These are phyloP conservation scores for Passerculus sandwichensis DNA, from an alignment of 2,797 vertebrate genomes.

Conservation along the genomic window DNA sequence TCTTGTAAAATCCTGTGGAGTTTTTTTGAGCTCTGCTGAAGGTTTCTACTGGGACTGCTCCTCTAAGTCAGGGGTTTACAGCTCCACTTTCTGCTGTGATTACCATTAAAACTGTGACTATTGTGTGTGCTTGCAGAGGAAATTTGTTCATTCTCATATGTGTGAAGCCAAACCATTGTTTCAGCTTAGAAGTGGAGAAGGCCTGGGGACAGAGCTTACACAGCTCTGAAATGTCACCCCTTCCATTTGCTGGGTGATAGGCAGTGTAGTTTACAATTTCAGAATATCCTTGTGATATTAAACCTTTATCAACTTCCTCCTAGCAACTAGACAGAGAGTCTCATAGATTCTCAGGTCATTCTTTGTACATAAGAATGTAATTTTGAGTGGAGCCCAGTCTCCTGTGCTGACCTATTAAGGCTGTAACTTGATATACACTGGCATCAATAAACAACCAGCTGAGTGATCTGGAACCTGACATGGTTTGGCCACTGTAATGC, in stretches of 20 bases:
- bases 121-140: background rate
- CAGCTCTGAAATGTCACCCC: background rate
- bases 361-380: background rate
- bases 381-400: background rate
- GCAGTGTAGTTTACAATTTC: background rate
- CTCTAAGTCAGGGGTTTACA: background rate
- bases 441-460: background rate
- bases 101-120: background rate
- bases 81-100: background rate
- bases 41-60: background rate
- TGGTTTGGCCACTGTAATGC: background rate
- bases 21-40: background rate
- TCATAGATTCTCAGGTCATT: background rate
- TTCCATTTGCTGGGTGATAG: background rate
- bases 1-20: background rate
- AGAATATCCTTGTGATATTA: background rate
- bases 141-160: background rate
- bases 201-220: background rate
- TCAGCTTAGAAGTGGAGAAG: background rate
- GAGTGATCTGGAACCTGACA: background rate
- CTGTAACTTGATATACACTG: background rate
- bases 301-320: background rate
- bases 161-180: background rate
- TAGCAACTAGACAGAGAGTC: background rate
- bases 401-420: background rate